A percentile compares a stretch with the other conserved stretches of the same genome.
Conservation (phyloP, 2,888 invertebrate species). For the Halictus quadricinctus region DNA sequence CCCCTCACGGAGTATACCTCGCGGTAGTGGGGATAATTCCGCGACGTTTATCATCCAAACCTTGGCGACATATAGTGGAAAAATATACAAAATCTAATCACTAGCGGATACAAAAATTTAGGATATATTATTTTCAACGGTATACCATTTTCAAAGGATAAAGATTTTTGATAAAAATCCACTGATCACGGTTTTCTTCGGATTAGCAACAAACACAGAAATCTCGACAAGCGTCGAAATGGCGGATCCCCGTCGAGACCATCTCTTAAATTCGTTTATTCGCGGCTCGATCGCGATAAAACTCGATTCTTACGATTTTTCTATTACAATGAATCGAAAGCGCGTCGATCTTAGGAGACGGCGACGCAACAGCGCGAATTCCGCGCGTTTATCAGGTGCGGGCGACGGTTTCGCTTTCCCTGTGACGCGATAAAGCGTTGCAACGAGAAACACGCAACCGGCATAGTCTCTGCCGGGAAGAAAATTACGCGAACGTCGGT, state of each 20-base stretch:
- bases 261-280: not conserved
- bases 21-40: too few relatives aligned
- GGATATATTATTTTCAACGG: too few relatives aligned
- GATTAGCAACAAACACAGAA: not conserved
- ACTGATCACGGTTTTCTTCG: not conserved
- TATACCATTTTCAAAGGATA: too few relatives aligned
- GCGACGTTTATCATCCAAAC: too few relatives aligned
- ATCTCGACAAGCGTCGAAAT: not conserved
- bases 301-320: not conserved
- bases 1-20: too few relatives aligned
- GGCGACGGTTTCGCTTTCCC: not conserved
- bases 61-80: too few relatives aligned
- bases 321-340: not conserved
- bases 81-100: not conserved
- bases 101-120: too few relatives aligned
- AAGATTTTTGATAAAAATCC: too few relatives aligned
- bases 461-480: not conserved
- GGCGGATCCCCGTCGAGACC: not conserved
- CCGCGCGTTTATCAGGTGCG: not conserved
- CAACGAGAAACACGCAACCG: not conserved
- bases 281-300: not conserved
- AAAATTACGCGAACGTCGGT: not conserved
- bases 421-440: not conserved
- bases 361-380: not conserved
- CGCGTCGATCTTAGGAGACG: not conserved